Percentiles rank a stretch among this genome's conserved stretches.
These are phyloP conservation scores for Potorous gilbertii DNA, from an alignment of 2,797 vertebrate genomes.

Conservation along the genomic window DNA sequence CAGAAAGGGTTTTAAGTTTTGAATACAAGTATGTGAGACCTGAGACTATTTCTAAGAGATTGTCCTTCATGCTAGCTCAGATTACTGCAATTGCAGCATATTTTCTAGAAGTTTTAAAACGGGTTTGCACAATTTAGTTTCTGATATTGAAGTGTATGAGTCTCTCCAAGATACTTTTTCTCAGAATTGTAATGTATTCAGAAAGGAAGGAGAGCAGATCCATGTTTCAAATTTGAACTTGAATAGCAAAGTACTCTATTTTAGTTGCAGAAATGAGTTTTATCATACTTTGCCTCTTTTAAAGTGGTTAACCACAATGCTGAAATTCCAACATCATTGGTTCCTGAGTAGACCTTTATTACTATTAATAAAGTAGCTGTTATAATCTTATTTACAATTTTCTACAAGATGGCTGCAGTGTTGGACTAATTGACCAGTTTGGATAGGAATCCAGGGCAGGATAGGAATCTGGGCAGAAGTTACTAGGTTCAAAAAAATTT, in stretches of 20 bases:
- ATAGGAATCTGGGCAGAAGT: constrained; percentile 28
- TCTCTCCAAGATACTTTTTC: constrained; percentile 38
- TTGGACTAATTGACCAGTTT: constrained; percentile 30
- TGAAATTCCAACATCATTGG: not conserved
- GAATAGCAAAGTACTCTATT: constrained; percentile 8
- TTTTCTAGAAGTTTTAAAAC: constrained; percentile 4
- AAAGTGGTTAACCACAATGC: constrained; percentile 10
- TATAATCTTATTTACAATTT: not conserved
- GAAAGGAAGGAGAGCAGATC: constrained; percentile 34
- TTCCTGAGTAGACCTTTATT: constrained; percentile 31
- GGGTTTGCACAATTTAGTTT: constrained; percentile 26
- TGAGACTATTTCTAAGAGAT: not conserved
- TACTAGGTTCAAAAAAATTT: constrained; percentile 24
- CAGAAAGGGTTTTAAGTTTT: not conserved
- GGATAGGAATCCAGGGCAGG: constrained; percentile 14
- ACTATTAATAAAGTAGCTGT: not conserved
- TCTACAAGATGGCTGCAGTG: not conserved
- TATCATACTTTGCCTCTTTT: not conserved
- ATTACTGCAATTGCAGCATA: not conserved
- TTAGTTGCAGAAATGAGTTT: constrained; percentile 28
- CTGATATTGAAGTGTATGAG: constrained; percentile 46
- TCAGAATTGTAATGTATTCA: constrained; percentile 14
- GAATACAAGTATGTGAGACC: constrained; percentile 1
- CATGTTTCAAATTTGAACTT: constrained; percentile 31
- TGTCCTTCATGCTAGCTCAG: not conserved